phyloP scores from a whole-genome alignment of 2,888 invertebrate genomes.

The Caenorhabditis virilis region DNA sequence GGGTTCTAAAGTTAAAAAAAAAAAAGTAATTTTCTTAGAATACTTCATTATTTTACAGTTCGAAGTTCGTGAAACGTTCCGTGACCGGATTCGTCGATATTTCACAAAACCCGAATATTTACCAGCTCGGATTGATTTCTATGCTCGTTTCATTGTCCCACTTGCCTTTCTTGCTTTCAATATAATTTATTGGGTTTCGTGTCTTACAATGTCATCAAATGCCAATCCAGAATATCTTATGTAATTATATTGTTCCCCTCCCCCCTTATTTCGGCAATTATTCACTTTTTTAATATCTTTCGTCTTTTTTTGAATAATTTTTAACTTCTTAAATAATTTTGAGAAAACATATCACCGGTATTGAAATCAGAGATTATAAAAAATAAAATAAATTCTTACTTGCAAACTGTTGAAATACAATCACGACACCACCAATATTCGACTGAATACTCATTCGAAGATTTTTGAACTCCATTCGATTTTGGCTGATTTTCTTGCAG shows the following conservation, averaged over 20 bases:
- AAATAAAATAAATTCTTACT: conserved; percentile 41
- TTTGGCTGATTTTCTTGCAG: conserved; percentile 7
- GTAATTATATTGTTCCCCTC: conserved; percentile 5
- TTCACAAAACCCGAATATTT: conserved; percentile 65
- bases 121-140: conserved; percentile 85
- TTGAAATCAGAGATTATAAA: neutral
- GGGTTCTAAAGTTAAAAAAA: neutral
- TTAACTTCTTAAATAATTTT: no score
- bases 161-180: conserved; percentile 63
- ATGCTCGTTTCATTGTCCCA: conserved; percentile 74
- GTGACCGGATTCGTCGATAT: conserved; percentile 46
- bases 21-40: conserved; percentile 8
- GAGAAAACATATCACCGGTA: neutral
- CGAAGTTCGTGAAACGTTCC: conserved; percentile 30
- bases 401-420: conserved; percentile 52
- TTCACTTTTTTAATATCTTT: conserved; percentile 1
- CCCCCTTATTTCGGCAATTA: neutral
- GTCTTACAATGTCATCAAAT: conserved; percentile 49
- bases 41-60: conserved; percentile 19
- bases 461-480: conserved; percentile 3
- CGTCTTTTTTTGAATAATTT: neutral
- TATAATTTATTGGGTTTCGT: conserved; percentile 57
- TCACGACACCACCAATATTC: conserved; percentile 59
- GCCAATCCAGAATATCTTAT: conserved; percentile 20
- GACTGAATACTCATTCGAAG: conserved; percentile 27